phyloP scores from a whole-genome alignment of 2,797 vertebrate species.

The Schizopygopsis pylzovi region DNA sequence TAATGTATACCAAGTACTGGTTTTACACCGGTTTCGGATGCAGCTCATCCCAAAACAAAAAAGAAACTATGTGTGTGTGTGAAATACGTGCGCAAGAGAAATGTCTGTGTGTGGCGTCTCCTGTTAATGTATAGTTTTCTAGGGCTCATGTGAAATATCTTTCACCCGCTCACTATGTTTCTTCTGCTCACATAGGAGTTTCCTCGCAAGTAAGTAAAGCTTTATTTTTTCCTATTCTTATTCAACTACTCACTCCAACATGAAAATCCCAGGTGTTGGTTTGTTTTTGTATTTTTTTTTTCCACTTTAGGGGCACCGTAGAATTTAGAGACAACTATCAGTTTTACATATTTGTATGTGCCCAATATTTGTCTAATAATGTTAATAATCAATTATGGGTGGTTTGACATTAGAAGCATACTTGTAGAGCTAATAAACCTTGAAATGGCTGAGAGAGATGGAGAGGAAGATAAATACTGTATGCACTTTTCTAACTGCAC shows the following conservation, averaged over 20 bases:
- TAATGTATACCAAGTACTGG: no score
- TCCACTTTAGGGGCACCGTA: background rate
- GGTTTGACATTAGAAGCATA: background rate
- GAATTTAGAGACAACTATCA: background rate
- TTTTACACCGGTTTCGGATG: background rate
- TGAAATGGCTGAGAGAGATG: slow-evolving; percentile 6
- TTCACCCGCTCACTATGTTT: background rate
- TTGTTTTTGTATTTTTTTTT: background rate
- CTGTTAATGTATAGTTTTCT: background rate
- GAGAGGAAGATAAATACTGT: slow-evolving; percentile 16
- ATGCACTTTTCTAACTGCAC: slow-evolving; percentile 4
- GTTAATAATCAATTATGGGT: background rate
- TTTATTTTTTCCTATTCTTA: background rate
- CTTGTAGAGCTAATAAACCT: slow-evolving; percentile 4
- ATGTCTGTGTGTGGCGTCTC: background rate
- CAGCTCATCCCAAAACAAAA: background rate
- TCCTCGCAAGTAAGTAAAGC: background rate
- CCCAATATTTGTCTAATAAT: background rate
- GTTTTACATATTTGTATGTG: background rate
- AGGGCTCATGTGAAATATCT: background rate
- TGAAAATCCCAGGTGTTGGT: background rate
- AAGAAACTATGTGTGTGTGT: rapidly evolving
- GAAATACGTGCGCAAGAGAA: background rate
- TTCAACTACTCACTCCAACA: background rate
- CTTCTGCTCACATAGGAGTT: background rate